A percentile compares a stretch with the other conserved stretches of the same genome.
Conservation (phyloP, 1,140 invertebrate species). For the Pseudomyrmex gracilis region DNA sequence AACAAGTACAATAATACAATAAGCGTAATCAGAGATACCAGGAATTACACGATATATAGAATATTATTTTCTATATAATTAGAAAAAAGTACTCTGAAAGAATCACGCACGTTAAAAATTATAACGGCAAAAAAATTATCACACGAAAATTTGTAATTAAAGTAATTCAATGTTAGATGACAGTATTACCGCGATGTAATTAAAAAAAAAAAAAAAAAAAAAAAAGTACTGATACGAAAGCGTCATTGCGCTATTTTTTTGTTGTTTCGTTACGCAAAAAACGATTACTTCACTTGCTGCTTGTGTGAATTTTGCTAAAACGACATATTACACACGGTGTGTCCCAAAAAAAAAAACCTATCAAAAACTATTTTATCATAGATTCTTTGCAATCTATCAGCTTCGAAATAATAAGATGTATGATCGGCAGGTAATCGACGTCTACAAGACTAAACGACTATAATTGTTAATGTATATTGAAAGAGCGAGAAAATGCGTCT, state of each 20-base stretch:
- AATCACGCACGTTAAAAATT: conserved; percentile 29
- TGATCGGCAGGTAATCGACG: conserved; percentile 53
- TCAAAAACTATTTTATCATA: too few species aligned
- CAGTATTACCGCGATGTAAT: neutral
- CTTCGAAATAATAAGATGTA: conserved; percentile 19
- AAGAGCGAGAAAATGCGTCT: conserved; percentile 44
- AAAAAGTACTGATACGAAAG: too few species aligned
- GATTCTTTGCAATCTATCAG: neutral
- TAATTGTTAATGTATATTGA: conserved; percentile 63
- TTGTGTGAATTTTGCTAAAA: too few species aligned
- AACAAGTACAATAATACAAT: conserved; percentile 58
- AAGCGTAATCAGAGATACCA: conserved; percentile 48
- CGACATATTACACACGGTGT: too few species aligned
- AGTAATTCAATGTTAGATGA: neutral
- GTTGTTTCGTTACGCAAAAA: too few species aligned
- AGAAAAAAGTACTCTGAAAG: conserved; percentile 6
- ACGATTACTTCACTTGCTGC: too few species aligned
- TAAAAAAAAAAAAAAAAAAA: too few species aligned
- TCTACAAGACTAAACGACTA: conserved; percentile 40
- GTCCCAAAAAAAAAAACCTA: too few species aligned
- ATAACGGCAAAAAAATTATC: neutral
- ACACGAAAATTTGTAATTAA: neutral
- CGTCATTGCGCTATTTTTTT: too few species aligned
- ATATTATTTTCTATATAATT: conserved; percentile 56
- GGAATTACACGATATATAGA: conserved; percentile 48